Conservation (phyloP, 1,140 invertebrate genomes). For the Drosophila lacertosa region DNA sequence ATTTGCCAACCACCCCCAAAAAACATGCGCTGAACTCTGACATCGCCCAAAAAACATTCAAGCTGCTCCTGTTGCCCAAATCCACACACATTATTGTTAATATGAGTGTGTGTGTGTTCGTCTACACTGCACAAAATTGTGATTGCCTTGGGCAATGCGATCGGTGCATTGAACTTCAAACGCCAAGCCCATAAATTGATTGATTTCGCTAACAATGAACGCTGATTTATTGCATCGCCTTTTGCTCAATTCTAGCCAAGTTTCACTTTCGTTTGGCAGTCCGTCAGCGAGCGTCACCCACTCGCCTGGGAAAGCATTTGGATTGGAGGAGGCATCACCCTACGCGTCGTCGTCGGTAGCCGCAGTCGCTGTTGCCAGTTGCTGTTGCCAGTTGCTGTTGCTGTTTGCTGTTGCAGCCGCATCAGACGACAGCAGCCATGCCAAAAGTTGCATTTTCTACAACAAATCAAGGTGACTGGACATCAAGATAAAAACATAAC, state of each 20-base stretch:
- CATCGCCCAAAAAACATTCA: constrained; percentile 38
- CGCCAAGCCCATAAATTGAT: constrained; percentile 71
- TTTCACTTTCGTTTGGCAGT: constrained; percentile 62
- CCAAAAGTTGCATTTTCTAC: constrained; percentile 82
- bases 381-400: background rate
- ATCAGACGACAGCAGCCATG: constrained; percentile 51
- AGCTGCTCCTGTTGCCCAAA: constrained; percentile 16
- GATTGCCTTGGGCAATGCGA: constrained; percentile 27
- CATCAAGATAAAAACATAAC: constrained; percentile 83
- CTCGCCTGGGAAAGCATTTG: constrained; percentile 26
- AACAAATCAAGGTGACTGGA: constrained; percentile 83
- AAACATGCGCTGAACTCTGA: constrained; percentile 78
- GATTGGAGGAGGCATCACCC: constrained; percentile 67
- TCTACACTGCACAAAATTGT: constrained; percentile 42
- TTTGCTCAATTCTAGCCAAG: constrained; percentile 61
- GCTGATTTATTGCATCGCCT: constrained; percentile 41
- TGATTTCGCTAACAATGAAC: constrained; percentile 44
- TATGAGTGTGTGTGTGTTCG: background rate
- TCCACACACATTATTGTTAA: background rate
- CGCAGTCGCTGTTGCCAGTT: background rate
- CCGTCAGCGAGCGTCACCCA: constrained; percentile 49
- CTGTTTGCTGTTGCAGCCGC: too few relatives aligned
- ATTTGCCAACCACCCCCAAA: constrained; percentile 71
- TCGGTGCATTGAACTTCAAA: constrained; percentile 55
- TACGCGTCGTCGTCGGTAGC: constrained; percentile 66